Percentiles rank a stretch among this genome's conserved stretches.
These are phyloP conservation scores for Pomacea canaliculata DNA, from an alignment of 2,888 invertebrate species.

Conservation along the genomic window DNA sequence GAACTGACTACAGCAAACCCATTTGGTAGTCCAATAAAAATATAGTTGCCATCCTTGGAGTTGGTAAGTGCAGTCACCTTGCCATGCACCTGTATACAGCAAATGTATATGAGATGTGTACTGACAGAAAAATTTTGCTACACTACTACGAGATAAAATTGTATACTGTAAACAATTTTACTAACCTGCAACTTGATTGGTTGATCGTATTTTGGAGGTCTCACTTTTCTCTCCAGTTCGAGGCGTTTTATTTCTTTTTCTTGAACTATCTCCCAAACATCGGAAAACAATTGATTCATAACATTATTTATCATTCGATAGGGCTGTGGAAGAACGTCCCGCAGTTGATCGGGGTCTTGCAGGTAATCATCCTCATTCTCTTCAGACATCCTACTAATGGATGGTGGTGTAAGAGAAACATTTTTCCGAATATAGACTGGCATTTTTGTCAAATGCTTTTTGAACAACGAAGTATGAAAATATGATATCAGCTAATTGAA, in stretches of 20 bases:
- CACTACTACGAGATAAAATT: too few relatives aligned
- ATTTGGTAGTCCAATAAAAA: conserved; percentile 60
- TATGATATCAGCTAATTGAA: neutral
- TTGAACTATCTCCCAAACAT: conserved; percentile 60
- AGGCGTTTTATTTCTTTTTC: conserved; percentile 50
- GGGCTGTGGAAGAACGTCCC: conserved; percentile 64
- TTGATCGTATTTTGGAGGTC: conserved; percentile 58
- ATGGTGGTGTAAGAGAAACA: conserved; percentile 59
- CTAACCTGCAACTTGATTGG: conserved; percentile 40
- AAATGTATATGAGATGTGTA: neutral
- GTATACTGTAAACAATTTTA: neutral
- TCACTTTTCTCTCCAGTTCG: conserved; percentile 50
- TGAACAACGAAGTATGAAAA: too few relatives aligned
- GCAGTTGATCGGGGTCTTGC: conserved; percentile 61
- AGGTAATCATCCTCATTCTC: conserved; percentile 63
- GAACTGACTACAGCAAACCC: conserved; percentile 58
- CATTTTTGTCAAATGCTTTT: conserved; percentile 39
- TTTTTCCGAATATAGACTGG: conserved; percentile 62
- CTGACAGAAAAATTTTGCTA: too few relatives aligned
- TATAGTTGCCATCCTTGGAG: conserved; percentile 57
- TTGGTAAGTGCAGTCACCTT: conserved; percentile 51
- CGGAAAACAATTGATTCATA: conserved; percentile 54
- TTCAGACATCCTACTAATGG: conserved; percentile 52
- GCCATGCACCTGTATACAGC: conserved; percentile 42
- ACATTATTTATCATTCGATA: conserved; percentile 67